Conservation (phyloP, 1,140 invertebrate genomes). For the Pseudomyrmex sp. region DNA sequence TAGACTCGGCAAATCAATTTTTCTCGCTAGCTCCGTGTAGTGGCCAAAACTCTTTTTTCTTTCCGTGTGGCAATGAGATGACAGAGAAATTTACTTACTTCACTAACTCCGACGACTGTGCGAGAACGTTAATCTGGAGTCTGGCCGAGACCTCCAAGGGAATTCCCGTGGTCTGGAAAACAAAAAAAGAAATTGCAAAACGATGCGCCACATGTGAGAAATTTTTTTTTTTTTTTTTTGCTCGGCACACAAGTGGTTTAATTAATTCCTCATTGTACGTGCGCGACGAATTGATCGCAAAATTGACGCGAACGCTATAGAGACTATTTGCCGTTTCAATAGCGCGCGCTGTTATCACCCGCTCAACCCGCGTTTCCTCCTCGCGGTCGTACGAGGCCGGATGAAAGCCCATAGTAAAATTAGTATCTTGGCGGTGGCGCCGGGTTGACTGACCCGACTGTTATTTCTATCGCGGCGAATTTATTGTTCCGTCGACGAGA, state of each 20-base stretch:
- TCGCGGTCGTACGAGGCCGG: neutral
- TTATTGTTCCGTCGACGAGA: conserved; percentile 1
- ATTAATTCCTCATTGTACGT: no score
- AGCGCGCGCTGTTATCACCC: conserved; percentile 37
- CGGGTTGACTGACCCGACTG: conserved; percentile 5
- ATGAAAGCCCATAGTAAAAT: conserved; percentile 46
- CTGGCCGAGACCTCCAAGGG: conserved; percentile 90
- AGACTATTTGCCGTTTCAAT: conserved; percentile 34
- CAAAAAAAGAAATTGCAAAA: conserved; percentile 32
- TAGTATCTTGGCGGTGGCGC: conserved; percentile 26
- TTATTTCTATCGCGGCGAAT: conserved; percentile 21
- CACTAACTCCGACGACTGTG: conserved; percentile 88
- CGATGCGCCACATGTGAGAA: neutral
- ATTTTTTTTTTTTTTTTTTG: neutral
- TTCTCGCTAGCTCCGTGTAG: no score
- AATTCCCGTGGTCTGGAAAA: conserved; percentile 89
- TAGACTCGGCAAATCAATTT: no score
- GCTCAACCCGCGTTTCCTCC: neutral
- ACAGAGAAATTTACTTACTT: conserved; percentile 86
- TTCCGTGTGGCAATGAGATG: conserved; percentile 2
- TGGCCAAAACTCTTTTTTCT: neutral
- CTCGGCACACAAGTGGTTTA: neutral
- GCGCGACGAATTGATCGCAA: no score
- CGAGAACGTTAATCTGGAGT: conserved; percentile 91
- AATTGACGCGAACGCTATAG: neutral